phyloP scores from a whole-genome alignment of 1,140 invertebrate genomes.

The Bombus affinis region DNA sequence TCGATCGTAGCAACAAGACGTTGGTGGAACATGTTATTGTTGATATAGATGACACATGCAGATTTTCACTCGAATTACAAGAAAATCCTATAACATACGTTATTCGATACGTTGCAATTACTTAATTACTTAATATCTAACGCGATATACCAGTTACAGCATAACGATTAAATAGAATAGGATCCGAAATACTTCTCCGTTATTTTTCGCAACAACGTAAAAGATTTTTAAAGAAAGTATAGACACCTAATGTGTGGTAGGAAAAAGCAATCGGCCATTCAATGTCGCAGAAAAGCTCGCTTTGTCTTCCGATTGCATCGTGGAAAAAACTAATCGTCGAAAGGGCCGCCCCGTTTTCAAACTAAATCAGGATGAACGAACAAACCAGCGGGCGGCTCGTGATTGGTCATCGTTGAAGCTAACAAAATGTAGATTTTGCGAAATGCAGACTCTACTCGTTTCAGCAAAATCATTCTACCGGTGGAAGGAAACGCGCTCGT shows the following conservation, averaged over 20 bases:
- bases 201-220: no score
- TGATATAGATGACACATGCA: neutral
- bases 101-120: no score
- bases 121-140: no score
- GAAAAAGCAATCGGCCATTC: no score
- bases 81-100: neutral
- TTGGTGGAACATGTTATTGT: neutral
- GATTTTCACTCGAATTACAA: neutral
- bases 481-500: constrained; percentile 25
- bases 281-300: no score
- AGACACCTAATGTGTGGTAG: no score
- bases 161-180: no score
- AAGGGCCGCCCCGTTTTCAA: neutral
- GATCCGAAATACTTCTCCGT: no score
- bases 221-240: no score
- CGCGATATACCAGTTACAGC: no score
- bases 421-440: neutral
- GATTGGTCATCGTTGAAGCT: neutral
- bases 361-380: neutral
- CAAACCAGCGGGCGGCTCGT: neutral
- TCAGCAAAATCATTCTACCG: constrained; percentile 70
- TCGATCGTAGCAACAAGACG: no score
- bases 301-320: no score
- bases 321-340: neutral
- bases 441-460: constrained; percentile 15